A percentile compares a stretch with the other conserved stretches of the same genome.
phyloP scores from a whole-genome alignment of 2,113 vertebrate genomes.

The Triplophysa rosa region DNA sequence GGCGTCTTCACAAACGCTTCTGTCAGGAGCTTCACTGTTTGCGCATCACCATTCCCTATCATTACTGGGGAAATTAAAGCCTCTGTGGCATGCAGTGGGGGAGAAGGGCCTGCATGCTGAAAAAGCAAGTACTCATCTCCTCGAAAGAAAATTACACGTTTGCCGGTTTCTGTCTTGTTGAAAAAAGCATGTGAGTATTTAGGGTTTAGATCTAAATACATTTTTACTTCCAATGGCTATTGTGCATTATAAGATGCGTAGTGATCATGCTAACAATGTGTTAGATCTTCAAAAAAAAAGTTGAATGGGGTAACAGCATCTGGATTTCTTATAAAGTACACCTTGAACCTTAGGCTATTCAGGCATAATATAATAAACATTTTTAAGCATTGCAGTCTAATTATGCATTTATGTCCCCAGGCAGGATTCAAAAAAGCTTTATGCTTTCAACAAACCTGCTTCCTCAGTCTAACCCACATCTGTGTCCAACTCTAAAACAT shows the following conservation, averaged over 20 bases:
- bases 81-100: conserved; percentile 14
- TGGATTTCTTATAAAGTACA: neutral
- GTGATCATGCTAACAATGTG: neutral
- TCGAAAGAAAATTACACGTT: conserved; percentile 43
- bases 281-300: neutral
- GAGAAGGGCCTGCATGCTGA: conserved; percentile 19
- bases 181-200: conserved; percentile 36
- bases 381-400: conserved; percentile 7
- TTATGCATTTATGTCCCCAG: conserved; percentile 14
- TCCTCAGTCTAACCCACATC: neutral
- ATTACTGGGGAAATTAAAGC: conserved; percentile 51
- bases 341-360: neutral
- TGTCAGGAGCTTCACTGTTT: conserved; percentile 34
- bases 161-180: conserved; percentile 22
- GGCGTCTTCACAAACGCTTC: conserved; percentile 30
- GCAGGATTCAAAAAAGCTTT: conserved; percentile 6
- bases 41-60: conserved; percentile 28
- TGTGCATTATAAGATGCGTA: neutral
- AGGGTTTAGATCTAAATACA: conserved; percentile 23
- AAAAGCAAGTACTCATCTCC: conserved; percentile 29
- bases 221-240: neutral
- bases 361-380: neutral
- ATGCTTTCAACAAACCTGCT: neutral
- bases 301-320: neutral
- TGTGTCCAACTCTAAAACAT: neutral